Evolutionary conservation across 2,113 vertebrate genomes (phyloP).

Genomic region (Fulmarus glacialis): DNA sequence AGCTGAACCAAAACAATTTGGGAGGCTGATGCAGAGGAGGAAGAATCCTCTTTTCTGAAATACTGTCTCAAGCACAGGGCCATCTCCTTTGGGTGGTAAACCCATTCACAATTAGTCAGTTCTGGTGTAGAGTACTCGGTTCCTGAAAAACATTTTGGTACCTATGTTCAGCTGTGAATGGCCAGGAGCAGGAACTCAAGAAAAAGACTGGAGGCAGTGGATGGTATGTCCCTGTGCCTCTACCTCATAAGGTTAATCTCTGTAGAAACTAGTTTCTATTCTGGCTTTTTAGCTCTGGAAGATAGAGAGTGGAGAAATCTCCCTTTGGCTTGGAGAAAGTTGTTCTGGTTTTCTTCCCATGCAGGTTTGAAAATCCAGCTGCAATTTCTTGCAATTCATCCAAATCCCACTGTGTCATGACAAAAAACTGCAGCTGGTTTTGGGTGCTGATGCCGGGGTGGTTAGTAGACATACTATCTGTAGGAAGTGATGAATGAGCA

Average conservation of each 20-base stretch:
- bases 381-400: not conserved
- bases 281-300: not conserved
- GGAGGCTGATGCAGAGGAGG: not conserved
- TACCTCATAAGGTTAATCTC: not conserved
- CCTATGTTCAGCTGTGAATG: not conserved
- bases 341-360: not conserved
- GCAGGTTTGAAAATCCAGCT: slow-evolving; percentile 1
- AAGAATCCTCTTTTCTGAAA: not conserved
- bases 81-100: not conserved
- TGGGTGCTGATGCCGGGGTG: not conserved
- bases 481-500: not conserved
- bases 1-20: not conserved
- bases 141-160: not conserved
- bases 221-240: not conserved
- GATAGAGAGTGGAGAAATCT: not conserved
- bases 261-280: not conserved
- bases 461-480: not conserved
- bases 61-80: not conserved
- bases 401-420: not conserved
- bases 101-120: not conserved
- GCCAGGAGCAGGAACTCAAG: not conserved
- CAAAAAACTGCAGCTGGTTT: not conserved
- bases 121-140: not conserved
- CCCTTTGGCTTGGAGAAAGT: not conserved
- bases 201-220: not conserved